Conservation (phyloP, 2,113 vertebrate species). For the Salvator merianae region DNA sequence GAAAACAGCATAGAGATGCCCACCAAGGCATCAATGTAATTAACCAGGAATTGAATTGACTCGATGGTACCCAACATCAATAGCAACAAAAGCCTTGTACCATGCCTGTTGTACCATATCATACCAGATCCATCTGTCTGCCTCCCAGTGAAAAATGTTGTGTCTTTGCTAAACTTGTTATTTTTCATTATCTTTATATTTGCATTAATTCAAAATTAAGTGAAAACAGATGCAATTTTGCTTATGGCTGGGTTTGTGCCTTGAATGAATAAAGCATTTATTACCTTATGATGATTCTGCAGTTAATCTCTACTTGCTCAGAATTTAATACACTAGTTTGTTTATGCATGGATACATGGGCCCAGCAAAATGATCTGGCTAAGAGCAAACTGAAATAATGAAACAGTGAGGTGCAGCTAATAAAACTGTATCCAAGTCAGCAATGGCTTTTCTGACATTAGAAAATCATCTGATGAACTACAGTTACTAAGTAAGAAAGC, state of each 20-base stretch:
- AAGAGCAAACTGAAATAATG: background rate
- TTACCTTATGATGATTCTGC: background rate
- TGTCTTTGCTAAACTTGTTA: too few species aligned
- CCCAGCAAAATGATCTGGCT: constrained; percentile 12
- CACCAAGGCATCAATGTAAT: too few species aligned
- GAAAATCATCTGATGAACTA: background rate
- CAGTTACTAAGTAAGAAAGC: background rate
- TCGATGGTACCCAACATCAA: too few species aligned
- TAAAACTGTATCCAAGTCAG: background rate
- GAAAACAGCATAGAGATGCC: too few species aligned
- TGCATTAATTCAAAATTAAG: background rate
- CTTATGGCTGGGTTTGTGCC: background rate
- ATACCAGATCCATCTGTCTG: too few species aligned
- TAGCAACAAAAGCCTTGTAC: too few species aligned
- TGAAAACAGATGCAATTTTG: background rate
- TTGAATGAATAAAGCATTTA: background rate
- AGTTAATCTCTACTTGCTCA: constrained; percentile 3
- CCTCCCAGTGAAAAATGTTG: too few species aligned
- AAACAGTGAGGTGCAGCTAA: constrained; percentile 5
- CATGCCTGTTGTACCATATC: too few species aligned
- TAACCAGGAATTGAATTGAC: too few species aligned
- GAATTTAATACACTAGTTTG: background rate
- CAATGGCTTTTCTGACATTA: background rate
- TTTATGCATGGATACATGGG: background rate
- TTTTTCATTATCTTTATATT: background rate